phyloP scores from a whole-genome alignment of 2,888 invertebrate species.

The Arrhopalites spinosus region DNA sequence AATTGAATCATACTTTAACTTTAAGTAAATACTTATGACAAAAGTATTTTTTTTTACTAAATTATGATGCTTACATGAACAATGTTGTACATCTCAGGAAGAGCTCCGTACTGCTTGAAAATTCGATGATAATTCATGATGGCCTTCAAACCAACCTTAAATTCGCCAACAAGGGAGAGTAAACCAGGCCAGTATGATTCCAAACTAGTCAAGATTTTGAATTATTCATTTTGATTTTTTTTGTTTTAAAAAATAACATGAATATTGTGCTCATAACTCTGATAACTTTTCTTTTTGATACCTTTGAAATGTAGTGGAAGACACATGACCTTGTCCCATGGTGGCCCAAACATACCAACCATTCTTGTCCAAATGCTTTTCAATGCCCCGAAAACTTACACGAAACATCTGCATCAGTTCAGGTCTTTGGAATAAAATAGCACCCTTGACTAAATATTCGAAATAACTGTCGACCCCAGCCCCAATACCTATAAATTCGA shows the following conservation, averaged over 20 bases:
- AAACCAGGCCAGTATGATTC: conserved; percentile 99
- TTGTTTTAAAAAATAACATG: background rate
- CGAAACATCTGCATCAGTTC: conserved; percentile 90
- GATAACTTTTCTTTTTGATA: conserved; percentile 12
- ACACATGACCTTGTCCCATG: conserved; percentile 95
- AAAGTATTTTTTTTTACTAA: background rate
- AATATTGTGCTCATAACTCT: background rate
- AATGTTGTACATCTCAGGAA: conserved; percentile 97
- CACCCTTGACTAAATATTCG: conserved; percentile 97
- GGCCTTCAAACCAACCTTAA: conserved; percentile 87
- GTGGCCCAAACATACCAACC: conserved; percentile 99
- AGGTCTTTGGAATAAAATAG: conserved; percentile 85
- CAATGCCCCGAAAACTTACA: conserved; percentile 75
- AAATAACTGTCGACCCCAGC: conserved; percentile 90
- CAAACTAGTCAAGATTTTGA: conserved; percentile 69
- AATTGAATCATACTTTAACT: background rate
- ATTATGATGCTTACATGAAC: conserved; percentile 63
- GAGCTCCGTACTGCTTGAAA: conserved; percentile 96
- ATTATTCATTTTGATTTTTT: background rate
- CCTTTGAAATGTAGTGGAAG: conserved; percentile 60
- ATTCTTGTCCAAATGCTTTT: conserved; percentile 85
- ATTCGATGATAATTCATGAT: conserved; percentile 95
- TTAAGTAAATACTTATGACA: background rate
- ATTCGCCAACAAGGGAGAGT: conserved; percentile 83
- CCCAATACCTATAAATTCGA: conserved; percentile 44